Conservation (phyloP, 2,797 vertebrate species). For the Anniella stebbinsi region DNA sequence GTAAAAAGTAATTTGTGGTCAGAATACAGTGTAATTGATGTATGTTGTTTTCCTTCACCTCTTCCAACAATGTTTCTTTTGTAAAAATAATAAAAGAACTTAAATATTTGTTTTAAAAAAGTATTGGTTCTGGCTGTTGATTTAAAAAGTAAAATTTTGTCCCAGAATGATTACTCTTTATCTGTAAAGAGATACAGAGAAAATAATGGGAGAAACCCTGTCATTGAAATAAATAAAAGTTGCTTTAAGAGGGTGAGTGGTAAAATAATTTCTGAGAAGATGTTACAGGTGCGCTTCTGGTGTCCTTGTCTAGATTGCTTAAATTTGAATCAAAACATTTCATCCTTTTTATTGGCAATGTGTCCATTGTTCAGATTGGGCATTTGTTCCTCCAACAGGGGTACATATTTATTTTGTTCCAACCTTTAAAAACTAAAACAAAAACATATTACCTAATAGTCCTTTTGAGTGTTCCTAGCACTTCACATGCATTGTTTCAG, state of each 20-base stretch:
- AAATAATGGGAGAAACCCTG: constrained; percentile 52
- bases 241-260: constrained; percentile 20
- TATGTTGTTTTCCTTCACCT: constrained; percentile 49
- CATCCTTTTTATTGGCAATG: neutral
- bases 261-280: constrained; percentile 46
- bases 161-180: constrained; percentile 42
- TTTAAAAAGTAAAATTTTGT: constrained; percentile 59
- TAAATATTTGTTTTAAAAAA: constrained; percentile 26
- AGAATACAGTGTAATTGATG: constrained; percentile 62
- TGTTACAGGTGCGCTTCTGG: constrained; percentile 29
- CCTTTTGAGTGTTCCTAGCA: neutral
- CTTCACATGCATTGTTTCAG: neutral
- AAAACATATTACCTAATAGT: neutral
- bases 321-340: constrained; percentile 36
- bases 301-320: constrained; percentile 15
- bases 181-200: constrained; percentile 25
- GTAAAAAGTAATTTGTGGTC: constrained; percentile 70
- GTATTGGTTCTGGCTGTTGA: constrained; percentile 17
- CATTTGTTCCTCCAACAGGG: neutral
- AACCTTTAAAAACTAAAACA: neutral
- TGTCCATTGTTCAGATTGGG: constrained; percentile 16
- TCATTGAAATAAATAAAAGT: constrained; percentile 42
- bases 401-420: neutral
- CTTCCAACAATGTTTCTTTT: constrained; percentile 54
- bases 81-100: constrained; percentile 22